phyloP scores from a whole-genome alignment of 2,888 invertebrate genomes.

The Miltochrista miniata region DNA sequence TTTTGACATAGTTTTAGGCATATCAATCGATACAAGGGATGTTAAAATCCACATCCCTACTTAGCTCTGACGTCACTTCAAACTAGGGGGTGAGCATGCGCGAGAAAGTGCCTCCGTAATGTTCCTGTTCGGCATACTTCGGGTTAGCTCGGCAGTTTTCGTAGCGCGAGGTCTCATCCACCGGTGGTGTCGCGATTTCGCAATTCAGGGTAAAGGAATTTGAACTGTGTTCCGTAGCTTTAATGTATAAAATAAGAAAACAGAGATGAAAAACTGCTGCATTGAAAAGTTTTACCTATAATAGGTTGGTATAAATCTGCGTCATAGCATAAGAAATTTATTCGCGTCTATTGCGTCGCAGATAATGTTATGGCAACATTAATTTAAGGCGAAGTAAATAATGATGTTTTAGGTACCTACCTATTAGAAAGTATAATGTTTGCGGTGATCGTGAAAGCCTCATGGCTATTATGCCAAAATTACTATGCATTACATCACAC shows the following conservation, averaged over 20 bases:
- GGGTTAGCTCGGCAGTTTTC: slow-evolving; percentile 44
- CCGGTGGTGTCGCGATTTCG: slow-evolving; percentile 9
- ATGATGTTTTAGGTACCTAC: too few relatives aligned
- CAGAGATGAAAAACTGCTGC: slow-evolving; percentile 22
- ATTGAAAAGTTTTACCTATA: slow-evolving; percentile 23
- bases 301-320: slow-evolving; percentile 31
- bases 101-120: slow-evolving; percentile 63
- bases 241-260: slow-evolving; percentile 8
- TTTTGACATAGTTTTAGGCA: background rate
- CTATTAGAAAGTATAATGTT: too few relatives aligned
- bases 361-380: background rate
- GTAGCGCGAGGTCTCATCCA: slow-evolving; percentile 37
- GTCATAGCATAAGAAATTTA: slow-evolving; percentile 25
- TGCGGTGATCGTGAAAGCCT: too few relatives aligned
- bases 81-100: slow-evolving; percentile 64
- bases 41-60: slow-evolving; percentile 47
- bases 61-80: slow-evolving; percentile 57
- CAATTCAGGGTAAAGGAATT: slow-evolving; percentile 7
- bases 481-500: too few relatives aligned
- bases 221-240: background rate
- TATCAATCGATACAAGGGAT: slow-evolving; percentile 45
- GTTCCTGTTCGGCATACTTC: slow-evolving; percentile 47
- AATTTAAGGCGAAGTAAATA: background rate
- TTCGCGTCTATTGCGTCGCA: slow-evolving; percentile 17
- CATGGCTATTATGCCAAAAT: too few relatives aligned